A percentile compares a stretch with the other conserved stretches of the same genome.
These are phyloP conservation scores for Aphyosemion australe DNA, from an alignment of 2,113 vertebrate species.

Conservation along the genomic window DNA sequence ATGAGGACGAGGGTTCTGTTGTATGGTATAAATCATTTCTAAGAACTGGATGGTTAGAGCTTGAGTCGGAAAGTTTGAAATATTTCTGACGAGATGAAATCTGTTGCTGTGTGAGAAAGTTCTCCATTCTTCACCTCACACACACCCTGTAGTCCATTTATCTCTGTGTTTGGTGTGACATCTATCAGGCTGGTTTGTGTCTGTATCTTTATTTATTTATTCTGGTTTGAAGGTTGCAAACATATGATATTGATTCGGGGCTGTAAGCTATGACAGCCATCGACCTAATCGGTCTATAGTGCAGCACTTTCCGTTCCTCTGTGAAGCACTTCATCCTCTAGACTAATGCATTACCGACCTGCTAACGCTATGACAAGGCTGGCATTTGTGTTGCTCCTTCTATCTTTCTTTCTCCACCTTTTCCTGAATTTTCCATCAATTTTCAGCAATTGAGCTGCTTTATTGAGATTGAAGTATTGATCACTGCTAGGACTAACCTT, in stretches of 20 bases:
- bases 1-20: not conserved
- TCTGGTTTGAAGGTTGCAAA: conserved; percentile 77
- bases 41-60: conserved; percentile 4
- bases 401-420: conserved; percentile 46
- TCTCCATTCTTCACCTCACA: conserved; percentile 9
- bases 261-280: conserved; percentile 72
- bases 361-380: conserved; percentile 79
- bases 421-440: conserved; percentile 69
- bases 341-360: conserved; percentile 81
- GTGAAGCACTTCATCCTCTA: conserved; percentile 62
- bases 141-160: conserved; percentile 25
- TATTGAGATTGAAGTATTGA: conserved; percentile 98
- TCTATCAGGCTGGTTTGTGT: conserved; percentile 54
- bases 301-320: conserved; percentile 53
- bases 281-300: conserved; percentile 58
- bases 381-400: conserved; percentile 76
- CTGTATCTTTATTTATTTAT: conserved; percentile 69
- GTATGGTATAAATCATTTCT: not conserved
- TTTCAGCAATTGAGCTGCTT: conserved; percentile 88
- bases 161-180: conserved; percentile 50
- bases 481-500: conserved; percentile 85
- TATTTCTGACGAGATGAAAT: conserved; percentile 11
- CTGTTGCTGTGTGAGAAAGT: conserved; percentile 4
- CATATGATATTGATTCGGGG: conserved; percentile 81
- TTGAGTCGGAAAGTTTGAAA: conserved; percentile 3